These are phyloP conservation scores for Periparus ater DNA, from an alignment of 2,797 vertebrate species.

Conservation along the genomic window DNA sequence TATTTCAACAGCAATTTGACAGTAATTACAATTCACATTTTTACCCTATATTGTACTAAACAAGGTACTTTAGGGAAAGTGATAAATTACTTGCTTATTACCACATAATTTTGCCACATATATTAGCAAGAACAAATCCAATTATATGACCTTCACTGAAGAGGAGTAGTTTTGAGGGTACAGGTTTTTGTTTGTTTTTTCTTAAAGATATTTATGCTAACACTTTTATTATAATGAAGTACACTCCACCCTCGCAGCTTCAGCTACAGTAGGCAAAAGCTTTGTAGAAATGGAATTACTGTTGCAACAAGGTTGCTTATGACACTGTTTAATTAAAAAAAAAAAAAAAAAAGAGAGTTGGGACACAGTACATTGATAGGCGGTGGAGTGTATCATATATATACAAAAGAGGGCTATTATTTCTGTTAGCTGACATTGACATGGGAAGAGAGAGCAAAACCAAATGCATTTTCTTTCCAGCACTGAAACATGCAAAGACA, in stretches of 20 bases:
- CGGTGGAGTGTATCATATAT: constrained; percentile 30
- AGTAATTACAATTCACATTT: neutral
- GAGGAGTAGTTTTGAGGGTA: too few species aligned
- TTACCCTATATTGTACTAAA: neutral
- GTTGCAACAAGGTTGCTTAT: constrained; percentile 45
- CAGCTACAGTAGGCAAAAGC: neutral
- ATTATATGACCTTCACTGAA: neutral
- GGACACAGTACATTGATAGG: constrained; percentile 35
- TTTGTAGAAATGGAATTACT: constrained; percentile 50
- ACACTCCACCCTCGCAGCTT: constrained; percentile 36
- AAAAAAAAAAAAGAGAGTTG: constrained; percentile 53
- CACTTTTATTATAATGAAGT: neutral
- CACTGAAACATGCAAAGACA: constrained; percentile 60
- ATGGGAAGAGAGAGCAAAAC: constrained; percentile 29
- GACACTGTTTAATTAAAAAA: constrained; percentile 67
- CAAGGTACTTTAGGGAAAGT: neutral
- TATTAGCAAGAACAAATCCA: neutral
- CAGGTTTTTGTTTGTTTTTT: too few species aligned
- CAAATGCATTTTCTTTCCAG: constrained; percentile 43
- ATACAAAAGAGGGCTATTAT: constrained; percentile 24
- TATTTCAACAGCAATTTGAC: neutral
- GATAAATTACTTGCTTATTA: neutral
- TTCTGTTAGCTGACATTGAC: constrained; percentile 28
- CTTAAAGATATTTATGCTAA: neutral
- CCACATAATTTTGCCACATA: neutral